Conservation (phyloP, 2,888 invertebrate species). For the Rhagium mordax region DNA sequence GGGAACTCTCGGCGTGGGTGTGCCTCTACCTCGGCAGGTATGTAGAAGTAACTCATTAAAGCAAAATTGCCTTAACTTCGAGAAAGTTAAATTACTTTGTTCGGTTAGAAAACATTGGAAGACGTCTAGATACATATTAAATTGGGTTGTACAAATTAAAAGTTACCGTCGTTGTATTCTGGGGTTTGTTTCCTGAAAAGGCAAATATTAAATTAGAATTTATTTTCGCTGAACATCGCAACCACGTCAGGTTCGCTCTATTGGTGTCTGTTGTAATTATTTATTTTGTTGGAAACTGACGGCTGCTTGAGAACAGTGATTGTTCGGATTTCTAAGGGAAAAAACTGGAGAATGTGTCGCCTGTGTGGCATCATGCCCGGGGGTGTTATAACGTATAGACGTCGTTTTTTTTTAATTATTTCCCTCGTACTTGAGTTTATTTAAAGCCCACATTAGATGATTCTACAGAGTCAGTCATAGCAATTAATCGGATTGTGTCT, state of each 20-base stretch:
- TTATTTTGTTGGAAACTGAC: background rate
- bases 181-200: background rate
- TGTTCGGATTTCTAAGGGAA: background rate
- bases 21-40: too few species aligned
- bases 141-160: background rate
- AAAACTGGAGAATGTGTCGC: too few species aligned
- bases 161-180: background rate
- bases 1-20: too few species aligned
- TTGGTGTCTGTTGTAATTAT: background rate
- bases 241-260: too few species aligned
- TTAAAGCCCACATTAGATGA: too few species aligned
- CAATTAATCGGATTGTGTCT: too few species aligned
- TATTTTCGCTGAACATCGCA: background rate
- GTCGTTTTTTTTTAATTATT: too few species aligned
- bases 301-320: background rate
- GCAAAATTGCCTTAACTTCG: background rate
- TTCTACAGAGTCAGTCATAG: too few species aligned
- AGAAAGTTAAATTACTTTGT: constrained; percentile 15
- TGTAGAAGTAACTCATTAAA: too few species aligned
- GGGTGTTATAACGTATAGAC: too few species aligned
- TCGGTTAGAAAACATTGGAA: background rate
- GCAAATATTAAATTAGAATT: background rate
- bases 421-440: too few species aligned
- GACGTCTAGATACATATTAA: background rate
- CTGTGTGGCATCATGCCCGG: too few species aligned